Evolutionary conservation across 2,888 invertebrate genomes (phyloP).

Genomic region (Coremacera marginata): DNA sequence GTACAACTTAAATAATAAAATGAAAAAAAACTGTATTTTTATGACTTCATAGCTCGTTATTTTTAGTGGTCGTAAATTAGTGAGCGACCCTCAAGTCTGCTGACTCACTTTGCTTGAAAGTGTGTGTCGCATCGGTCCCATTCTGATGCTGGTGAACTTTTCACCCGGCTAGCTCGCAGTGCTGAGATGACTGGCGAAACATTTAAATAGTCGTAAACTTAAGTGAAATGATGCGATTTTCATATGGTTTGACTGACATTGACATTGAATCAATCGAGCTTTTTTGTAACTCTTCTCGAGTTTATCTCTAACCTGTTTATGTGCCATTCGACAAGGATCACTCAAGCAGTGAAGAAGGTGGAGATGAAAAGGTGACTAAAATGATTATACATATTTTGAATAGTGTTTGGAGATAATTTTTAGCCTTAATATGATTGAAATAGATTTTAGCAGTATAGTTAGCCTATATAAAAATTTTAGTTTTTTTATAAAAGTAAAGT

Average conservation of each 20-base stretch:
- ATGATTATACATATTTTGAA: no score
- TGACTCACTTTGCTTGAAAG: background rate
- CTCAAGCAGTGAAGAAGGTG: no score
- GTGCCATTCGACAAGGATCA: no score
- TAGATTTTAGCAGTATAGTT: no score
- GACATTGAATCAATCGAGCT: slow-evolving; percentile 19
- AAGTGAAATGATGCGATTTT: slow-evolving; percentile 56
- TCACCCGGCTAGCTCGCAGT: background rate
- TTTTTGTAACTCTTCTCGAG: background rate
- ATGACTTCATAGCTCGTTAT: slow-evolving; percentile 53
- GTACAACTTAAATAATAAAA: slow-evolving; percentile 10
- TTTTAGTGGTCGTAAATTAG: slow-evolving; percentile 55
- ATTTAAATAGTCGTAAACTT: slow-evolving; percentile 58
- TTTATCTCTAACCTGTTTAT: no score
- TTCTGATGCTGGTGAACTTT: background rate
- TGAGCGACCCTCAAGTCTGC: slow-evolving; percentile 47
- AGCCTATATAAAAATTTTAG: no score
- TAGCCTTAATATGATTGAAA: no score
- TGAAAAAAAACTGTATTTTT: slow-evolving; percentile 34
- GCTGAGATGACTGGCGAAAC: slow-evolving; percentile 35
- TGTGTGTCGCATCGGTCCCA: background rate
- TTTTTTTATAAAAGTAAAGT: no score
- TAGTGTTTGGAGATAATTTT: no score
- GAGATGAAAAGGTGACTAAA: no score
- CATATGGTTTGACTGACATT: slow-evolving; percentile 49